Base-by-base conservation (phyloP, 1,140 invertebrate species). In the Neodiprion lecontei region DNA sequence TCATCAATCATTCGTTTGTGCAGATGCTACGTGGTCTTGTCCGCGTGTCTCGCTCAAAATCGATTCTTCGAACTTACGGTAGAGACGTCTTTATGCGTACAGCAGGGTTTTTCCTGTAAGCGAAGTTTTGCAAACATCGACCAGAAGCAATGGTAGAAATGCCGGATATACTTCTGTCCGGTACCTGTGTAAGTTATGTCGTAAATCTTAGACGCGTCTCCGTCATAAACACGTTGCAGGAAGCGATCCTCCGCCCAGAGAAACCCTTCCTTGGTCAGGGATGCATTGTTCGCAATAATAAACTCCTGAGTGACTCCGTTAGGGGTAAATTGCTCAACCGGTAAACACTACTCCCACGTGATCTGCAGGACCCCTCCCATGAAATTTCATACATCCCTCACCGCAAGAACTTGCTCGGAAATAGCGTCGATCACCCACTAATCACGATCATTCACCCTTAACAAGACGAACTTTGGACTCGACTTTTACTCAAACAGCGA, bases 301-400 rank as follows among this genome's bases (percentile, higher is more conserved):
- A 85, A 81, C 84, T 74, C 82, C 82, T 85, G 84, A 85, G 77
- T 77, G 70, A 73, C 76, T 77, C 79, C n/a, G 76, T 76, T n/a
- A 78, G 80, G 77, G 81, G 82, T 79, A 81, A 85, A 83, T 84
- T 84, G 80, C 61, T 77, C 71, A 61, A 21, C 50, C 75, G 75
- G 80, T 85, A 84, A 84, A 85, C 81, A 85, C 47, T 80, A 84
- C 82, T 81, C 82, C 81, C 81, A 82, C 75, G 76, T 40, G 50
- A 71, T 76, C 49, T 72, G 72, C 53, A 77, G 72, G 68, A 73
- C 67, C 61, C 21, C 47, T 28, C 21, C 50, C 21, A 11, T 61
- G n/a, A 9, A 9, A 61, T 61, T 40, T 40, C 2, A 17, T 17
- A 12, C n/a, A 9, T 61, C n/a, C n/a, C 53, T 40, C 5, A 5